Evolutionary conservation across 2,888 invertebrate genomes (phyloP).

Genomic region (Diadegma fenestrale): DNA sequence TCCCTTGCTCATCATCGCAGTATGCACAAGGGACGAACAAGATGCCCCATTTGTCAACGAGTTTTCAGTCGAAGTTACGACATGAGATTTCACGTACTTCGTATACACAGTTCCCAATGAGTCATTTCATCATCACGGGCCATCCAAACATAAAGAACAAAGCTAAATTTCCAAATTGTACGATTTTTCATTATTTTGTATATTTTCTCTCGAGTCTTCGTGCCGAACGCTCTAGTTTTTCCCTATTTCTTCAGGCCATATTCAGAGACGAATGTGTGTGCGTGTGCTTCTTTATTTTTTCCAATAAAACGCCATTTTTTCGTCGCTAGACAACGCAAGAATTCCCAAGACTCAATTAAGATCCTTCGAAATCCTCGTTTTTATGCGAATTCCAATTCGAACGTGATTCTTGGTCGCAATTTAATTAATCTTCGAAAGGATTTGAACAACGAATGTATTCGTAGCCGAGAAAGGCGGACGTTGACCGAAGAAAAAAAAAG

Average conservation of each 20-base stretch:
- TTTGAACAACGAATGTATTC: not conserved
- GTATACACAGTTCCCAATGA: slow-evolving; percentile 86
- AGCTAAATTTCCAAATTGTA: not conserved
- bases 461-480: not conserved
- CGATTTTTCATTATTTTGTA: not conserved
- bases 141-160: not conserved
- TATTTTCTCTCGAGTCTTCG: not conserved
- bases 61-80: slow-evolving; percentile 88
- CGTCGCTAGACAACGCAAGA: not conserved
- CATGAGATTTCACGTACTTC: slow-evolving; percentile 87
- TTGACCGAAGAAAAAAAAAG: not conserved
- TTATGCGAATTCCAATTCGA: not conserved
- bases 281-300: slow-evolving; percentile 7
- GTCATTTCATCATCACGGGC: not conserved
- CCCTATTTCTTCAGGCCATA: not conserved
- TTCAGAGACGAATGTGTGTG: slow-evolving; percentile 8
- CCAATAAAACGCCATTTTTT: not conserved
- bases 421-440: not conserved
- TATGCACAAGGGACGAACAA: slow-evolving; percentile 88
- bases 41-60: slow-evolving; percentile 88
- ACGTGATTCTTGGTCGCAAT: not conserved
- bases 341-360: not conserved
- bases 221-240: not conserved
- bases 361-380: not conserved
- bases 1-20: slow-evolving; percentile 84